Base-by-base conservation (phyloP, 64 coral and sea anemone species). In the Montipora foliosa region DNA sequence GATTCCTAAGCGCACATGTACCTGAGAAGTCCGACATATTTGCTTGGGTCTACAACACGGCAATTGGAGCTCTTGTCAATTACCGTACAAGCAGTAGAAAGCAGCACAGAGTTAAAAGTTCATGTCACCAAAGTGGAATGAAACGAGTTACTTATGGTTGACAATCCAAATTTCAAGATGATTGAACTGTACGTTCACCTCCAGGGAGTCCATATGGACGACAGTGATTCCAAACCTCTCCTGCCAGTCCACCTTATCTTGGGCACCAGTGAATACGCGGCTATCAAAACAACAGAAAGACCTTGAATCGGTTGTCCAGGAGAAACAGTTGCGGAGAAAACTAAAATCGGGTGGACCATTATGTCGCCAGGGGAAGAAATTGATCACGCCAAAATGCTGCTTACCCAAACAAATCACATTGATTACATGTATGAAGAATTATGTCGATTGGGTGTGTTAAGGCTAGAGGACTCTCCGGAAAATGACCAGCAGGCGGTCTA, bases 41-140 rank as follows among this genome's bases (percentile, higher is more conserved):
- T 89, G 87, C 22, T 89, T 17, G 87, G 53, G 45, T 53, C 49
- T 44, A 59, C 78, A 3, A 89, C 87, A 9, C 76, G 67, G 51
- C 14, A 89, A 89, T 10, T 89, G 4, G 52, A 89, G 51, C 22
- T 78, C 5, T 55, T 3, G 6, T 6, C 78, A 15, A 80, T 29
- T 7, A 20, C 4, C 1, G 46, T 80, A 8, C 48, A 4, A 4
- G n/a, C 10, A 51, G 46, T 80, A 8, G 52, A 55, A 5, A 8
- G 52, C 52, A 55, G 10, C 6, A 10, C 5, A 55, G 10, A 55
- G 10, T 55, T 55, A 10, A 55, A 6, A 0, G 52, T 6, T 6
- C 3, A 55, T 55, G 52, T 55, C 10, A 55, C 52, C 0, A 55
- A 55, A 55, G 52, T 55, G 6, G 78, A 80, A 16, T 4, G 45